phyloP scores from a whole-genome alignment of 2,888 invertebrate species.

The Tinea semifulvella region DNA sequence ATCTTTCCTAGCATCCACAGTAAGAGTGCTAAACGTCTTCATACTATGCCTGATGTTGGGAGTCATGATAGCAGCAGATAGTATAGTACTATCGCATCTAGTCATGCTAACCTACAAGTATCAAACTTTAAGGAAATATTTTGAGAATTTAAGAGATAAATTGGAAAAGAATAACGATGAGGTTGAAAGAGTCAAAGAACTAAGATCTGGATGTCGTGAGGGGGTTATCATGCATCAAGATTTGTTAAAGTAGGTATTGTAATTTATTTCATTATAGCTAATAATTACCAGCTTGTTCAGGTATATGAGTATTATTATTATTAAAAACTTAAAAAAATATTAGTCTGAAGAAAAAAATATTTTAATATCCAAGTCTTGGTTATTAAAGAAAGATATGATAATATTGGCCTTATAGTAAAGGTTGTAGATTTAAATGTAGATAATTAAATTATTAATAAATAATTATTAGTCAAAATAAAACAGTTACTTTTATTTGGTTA shows the following conservation, averaged over 20 bases:
- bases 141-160: slow-evolving; percentile 6
- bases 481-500: no score
- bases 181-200: slow-evolving; percentile 28
- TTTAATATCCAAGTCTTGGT: no score
- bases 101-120: slow-evolving; percentile 6
- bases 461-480: no score
- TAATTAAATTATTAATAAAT: no score
- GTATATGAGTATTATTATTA: no score
- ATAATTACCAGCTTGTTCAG: not conserved
- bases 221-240: slow-evolving; percentile 49
- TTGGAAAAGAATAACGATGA: slow-evolving; percentile 13
- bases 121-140: not conserved
- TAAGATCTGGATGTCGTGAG: slow-evolving; percentile 36
- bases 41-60: not conserved
- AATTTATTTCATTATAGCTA: slow-evolving; percentile 5
- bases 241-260: slow-evolving; percentile 36
- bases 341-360: no score
- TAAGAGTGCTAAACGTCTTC: not conserved
- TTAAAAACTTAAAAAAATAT: no score
- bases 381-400: no score
- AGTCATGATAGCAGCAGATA: slow-evolving; percentile 7
- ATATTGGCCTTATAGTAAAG: no score
- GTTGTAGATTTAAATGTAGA: no score
- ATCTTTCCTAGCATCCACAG: not conserved
- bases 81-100: slow-evolving; percentile 8